phyloP scores from a whole-genome alignment of 1,140 invertebrate genomes.

The Adelges cooleyi region DNA sequence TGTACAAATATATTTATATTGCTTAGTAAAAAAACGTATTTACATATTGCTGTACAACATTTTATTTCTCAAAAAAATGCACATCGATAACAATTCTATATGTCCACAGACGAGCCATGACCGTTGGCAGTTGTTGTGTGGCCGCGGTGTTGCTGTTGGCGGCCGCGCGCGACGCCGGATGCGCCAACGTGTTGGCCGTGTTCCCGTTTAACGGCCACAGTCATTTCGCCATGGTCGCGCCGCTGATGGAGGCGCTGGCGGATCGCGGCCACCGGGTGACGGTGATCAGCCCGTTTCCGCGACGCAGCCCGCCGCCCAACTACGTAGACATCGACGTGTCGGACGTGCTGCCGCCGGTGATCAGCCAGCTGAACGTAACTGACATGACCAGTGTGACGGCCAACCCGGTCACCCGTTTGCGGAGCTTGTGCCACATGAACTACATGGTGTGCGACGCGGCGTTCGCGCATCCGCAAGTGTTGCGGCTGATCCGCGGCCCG shows the following conservation, averaged over 20 bases:
- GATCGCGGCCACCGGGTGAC: conserved; percentile 35
- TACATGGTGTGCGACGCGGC: conserved; percentile 12
- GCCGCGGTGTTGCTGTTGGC: background rate
- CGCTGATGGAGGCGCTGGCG: conserved; percentile 34
- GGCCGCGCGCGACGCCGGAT: conserved; percentile 16
- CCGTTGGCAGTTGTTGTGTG: background rate
- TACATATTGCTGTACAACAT: no score
- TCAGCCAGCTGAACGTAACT: background rate
- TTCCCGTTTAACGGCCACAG: conserved; percentile 36
- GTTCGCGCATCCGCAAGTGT: background rate
- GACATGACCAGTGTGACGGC: background rate
- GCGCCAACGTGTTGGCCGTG: conserved; percentile 34
- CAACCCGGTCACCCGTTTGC: background rate
- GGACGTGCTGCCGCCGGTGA: conserved; percentile 16
- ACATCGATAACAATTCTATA: no score
- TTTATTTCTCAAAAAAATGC: no score
- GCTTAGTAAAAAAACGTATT: no score
- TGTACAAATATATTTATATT: no score
- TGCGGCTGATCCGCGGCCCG: background rate
- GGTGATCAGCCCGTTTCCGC: conserved; percentile 38
- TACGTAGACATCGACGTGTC: conserved; percentile 41
- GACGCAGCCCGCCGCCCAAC: conserved; percentile 41
- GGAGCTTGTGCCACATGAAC: conserved; percentile 7
- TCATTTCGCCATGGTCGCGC: conserved; percentile 38
- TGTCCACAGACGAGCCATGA: background rate